Conservation (phyloP, 2,113 vertebrate species). For the Leucopternis melanops region DNA sequence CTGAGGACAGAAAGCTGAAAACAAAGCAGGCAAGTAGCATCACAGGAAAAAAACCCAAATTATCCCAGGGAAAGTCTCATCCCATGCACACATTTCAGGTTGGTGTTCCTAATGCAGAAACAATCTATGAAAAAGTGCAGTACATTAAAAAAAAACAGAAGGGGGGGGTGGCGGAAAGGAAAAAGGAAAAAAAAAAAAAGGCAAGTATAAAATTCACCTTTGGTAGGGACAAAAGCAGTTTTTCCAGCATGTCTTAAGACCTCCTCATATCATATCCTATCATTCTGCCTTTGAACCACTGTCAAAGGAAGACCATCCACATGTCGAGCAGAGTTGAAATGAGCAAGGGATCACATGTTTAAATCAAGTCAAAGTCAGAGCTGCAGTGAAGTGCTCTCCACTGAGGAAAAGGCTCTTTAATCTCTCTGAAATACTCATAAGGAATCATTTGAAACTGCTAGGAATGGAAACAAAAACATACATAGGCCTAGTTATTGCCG, state of each 20-base stretch:
- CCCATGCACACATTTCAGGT: neutral
- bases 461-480: neutral
- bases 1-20: neutral
- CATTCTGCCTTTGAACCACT: neutral
- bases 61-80: neutral
- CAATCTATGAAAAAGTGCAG: neutral
- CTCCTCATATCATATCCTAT: neutral
- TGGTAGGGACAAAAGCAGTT: neutral
- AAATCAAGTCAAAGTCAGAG: neutral
- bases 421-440: neutral
- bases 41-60: neutral
- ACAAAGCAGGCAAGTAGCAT: neutral
- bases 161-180: too few species aligned
- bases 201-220: neutral
- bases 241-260: neutral
- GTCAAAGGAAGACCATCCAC: neutral
- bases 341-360: neutral
- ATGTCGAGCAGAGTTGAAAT: neutral
- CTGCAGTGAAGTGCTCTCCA: neutral
- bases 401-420: neutral
- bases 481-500: too few species aligned
- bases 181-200: fast-evolving
- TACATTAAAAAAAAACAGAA: neutral
- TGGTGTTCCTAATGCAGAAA: neutral
- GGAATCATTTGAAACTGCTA: neutral